Conservation (phyloP, 2,797 vertebrate genomes). For the Hydrolagus colliei region DNA sequence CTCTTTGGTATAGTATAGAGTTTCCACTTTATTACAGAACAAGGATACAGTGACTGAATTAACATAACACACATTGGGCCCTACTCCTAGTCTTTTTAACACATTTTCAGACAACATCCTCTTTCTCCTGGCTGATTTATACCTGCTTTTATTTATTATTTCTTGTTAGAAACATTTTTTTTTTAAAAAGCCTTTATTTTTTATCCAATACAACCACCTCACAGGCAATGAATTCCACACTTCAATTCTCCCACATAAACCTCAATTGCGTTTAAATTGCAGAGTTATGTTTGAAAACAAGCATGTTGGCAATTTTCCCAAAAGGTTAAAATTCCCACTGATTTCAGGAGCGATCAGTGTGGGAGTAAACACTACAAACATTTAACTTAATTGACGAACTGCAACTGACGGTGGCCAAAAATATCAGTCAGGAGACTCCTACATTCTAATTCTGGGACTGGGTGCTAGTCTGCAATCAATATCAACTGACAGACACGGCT, state of each 20-base stretch:
- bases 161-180: neutral
- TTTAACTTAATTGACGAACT: slow-evolving; percentile 26
- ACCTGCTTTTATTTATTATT: neutral
- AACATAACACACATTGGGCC: neutral
- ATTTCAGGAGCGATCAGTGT: slow-evolving; percentile 18
- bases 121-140: neutral
- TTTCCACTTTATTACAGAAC: neutral
- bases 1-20: neutral
- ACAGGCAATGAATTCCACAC: slow-evolving; percentile 21
- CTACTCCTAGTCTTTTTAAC: no score
- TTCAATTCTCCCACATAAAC: slow-evolving; percentile 28
- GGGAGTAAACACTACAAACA: slow-evolving; percentile 21
- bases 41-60: neutral
- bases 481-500: slow-evolving; percentile 7
- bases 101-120: neutral
- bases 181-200: slow-evolving; percentile 17
- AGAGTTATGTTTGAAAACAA: slow-evolving; percentile 14
- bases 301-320: slow-evolving; percentile 12
- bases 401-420: slow-evolving; percentile 21
- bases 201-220: slow-evolving; percentile 17
- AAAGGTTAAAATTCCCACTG: slow-evolving; percentile 26
- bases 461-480: slow-evolving; percentile 9
- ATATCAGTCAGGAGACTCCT: slow-evolving; percentile 15
- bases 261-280: slow-evolving; percentile 14
- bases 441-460: neutral